Evolutionary conservation across 2,888 invertebrate genomes (phyloP), one percentile per base, ranked within the genome.

Genomic region (Volucella inflata): DNA sequence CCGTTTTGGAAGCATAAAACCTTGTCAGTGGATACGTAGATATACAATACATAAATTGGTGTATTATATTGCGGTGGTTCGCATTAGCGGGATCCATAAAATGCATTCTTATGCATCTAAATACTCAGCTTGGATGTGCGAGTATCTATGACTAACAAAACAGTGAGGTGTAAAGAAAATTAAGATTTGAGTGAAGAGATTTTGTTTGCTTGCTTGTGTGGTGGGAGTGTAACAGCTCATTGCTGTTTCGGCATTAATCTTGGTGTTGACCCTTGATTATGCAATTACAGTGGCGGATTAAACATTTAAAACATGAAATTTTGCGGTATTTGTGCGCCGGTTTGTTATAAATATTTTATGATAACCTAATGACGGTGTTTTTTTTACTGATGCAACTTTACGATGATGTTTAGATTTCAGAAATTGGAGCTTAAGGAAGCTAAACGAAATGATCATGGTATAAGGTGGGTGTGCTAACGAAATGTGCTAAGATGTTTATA

Each of bases 231-330:
- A 50, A 11, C 38, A 57, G 78, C 60, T 77, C 70, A 77, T 62
- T 53, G 50, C 72, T 44, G 46, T 59, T 72, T 79, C 50, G 79
- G 72, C 42, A 59, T 72, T 46, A 53, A 53, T 48, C 51, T 38
- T 51, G 65, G 44, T 72, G 79, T 67, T 79, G 79, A 79, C 79
- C 79, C 79, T 79, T 71, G 72, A 65, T 79, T 79, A 79, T 72
- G 72, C 72, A 79, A 79, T 79, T 72, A 65, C 10, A 8, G 11
- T 17, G 50, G 72, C 38, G 9, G 57, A 46, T 40, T 46, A 16
- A 10, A 14, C 51, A 14, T 65, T 6, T 36, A 72, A 51, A 51
- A 60, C 67, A 76, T 76, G 59, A 44, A 51, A 16, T 46, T 71
- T 51, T 76, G 67, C 51, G 42, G 65, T 59, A 36, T 44, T 50